Conservation (phyloP, 1,140 invertebrate genomes). For the Planococcus citri region DNA sequence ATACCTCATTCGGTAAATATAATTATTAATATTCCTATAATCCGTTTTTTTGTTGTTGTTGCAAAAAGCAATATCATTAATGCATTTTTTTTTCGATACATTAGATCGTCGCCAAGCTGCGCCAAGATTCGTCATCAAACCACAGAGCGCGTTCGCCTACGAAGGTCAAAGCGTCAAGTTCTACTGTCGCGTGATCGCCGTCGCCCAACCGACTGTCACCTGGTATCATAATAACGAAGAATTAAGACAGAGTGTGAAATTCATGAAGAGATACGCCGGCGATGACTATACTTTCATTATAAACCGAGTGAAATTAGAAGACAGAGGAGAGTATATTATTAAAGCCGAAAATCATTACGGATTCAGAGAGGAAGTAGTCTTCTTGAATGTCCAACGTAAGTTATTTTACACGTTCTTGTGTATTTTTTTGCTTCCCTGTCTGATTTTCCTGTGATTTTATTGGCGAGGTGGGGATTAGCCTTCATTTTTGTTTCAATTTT, state of each 20-base stretch:
- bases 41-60: conserved; percentile 21
- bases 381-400: conserved; percentile 92
- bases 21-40: too few relatives aligned
- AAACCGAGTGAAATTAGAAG: conserved; percentile 84
- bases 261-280: conserved; percentile 94
- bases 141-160: conserved; percentile 85
- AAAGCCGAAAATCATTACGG: conserved; percentile 96
- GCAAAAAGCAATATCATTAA: too few relatives aligned
- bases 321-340: conserved; percentile 95
- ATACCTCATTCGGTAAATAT: conserved; percentile 78
- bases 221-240: conserved; percentile 92
- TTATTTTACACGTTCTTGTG: conserved; percentile 26
- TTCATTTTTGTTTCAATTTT: too few relatives aligned
- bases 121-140: conserved; percentile 93
- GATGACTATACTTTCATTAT: conserved; percentile 97
- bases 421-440: neutral
- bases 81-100: neutral
- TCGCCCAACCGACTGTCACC: conserved; percentile 82
- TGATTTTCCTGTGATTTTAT: neutral
- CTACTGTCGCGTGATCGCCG: conserved; percentile 89
- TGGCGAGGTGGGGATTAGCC: too few relatives aligned
- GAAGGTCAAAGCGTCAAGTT: conserved; percentile 96
- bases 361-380: conserved; percentile 87
- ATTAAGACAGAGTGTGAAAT: conserved; percentile 94
- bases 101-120: conserved; percentile 90